phyloP scores from a whole-genome alignment of 2,113 vertebrate species.

The Platichthys stellatus region DNA sequence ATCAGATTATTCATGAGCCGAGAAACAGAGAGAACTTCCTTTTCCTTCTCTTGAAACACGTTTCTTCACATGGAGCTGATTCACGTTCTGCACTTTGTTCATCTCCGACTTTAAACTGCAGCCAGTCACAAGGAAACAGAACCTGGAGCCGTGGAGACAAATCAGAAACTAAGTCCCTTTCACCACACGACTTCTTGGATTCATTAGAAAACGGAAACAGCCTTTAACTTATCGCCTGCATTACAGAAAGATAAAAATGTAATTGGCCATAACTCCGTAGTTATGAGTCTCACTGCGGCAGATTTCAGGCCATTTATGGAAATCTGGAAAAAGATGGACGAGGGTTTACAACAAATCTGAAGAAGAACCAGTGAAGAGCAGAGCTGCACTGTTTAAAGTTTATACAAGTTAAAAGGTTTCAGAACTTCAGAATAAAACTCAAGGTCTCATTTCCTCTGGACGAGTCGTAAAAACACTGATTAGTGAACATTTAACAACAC shows the following conservation, averaged over 20 bases:
- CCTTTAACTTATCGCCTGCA: background rate
- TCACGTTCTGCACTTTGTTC: background rate
- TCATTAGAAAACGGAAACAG: background rate
- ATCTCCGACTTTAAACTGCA: background rate
- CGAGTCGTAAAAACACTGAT: too few species aligned
- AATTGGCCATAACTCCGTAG: background rate
- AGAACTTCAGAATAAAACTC: too few species aligned
- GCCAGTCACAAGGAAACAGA: background rate
- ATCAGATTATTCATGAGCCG: background rate
- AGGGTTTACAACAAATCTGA: background rate
- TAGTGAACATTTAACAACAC: too few species aligned
- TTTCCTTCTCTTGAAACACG: background rate
- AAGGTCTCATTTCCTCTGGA: too few species aligned
- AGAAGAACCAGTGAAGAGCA: too few species aligned
- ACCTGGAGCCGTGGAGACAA: background rate
- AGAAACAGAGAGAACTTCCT: background rate
- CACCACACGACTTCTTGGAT: background rate
- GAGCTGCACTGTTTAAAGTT: too few species aligned
- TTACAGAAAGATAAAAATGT: background rate
- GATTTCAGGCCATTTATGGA: background rate
- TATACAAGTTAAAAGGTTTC: too few species aligned
- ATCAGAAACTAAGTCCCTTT: background rate
- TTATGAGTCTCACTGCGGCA: background rate
- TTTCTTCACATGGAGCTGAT: background rate
- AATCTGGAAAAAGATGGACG: background rate